These are phyloP conservation scores for Eumacrocentrus americanus DNA, from an alignment of 2,888 invertebrate genomes.

Conservation along the genomic window DNA sequence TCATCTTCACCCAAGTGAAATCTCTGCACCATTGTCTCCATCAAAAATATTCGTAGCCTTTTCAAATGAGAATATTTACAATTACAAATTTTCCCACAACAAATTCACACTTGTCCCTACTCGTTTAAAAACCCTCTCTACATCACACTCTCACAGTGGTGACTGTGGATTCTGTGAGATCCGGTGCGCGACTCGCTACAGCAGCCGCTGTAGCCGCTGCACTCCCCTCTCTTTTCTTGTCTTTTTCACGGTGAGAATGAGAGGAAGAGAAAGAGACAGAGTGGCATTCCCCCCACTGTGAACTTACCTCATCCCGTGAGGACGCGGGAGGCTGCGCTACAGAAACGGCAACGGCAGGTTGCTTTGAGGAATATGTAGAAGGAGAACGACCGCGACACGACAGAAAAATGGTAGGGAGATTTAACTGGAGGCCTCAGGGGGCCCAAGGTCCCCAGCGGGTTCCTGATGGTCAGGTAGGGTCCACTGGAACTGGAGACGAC, in stretches of 20 bases:
- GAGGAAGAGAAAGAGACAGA: slow-evolving; percentile 8
- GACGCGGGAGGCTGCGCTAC: slow-evolving; percentile 12
- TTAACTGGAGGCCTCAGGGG: slow-evolving; percentile 19
- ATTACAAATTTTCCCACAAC: slow-evolving; percentile 1
- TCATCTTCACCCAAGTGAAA: no score
- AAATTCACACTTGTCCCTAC: not conserved
- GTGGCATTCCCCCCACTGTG: not conserved
- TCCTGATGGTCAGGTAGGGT: slow-evolving; percentile 30
- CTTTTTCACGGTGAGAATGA: slow-evolving; percentile 4
- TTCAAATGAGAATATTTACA: not conserved
- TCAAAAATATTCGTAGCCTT: no score
- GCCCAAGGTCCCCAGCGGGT: slow-evolving; percentile 28
- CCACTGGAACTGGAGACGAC: not conserved
- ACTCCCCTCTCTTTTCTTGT: slow-evolving; percentile 22
- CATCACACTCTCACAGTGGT: not conserved
- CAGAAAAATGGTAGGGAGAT: not conserved
- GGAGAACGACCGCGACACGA: not conserved
- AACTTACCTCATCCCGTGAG: slow-evolving; percentile 24
- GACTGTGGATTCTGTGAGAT: slow-evolving; percentile 28
- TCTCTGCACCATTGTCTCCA: no score
- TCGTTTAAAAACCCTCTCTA: not conserved
- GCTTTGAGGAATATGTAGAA: not conserved
- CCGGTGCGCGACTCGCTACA: slow-evolving; percentile 27
- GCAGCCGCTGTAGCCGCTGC: slow-evolving; percentile 18
- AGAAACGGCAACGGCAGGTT: slow-evolving; percentile 17